Percentiles rank a stretch among this genome's conserved stretches.
These are phyloP conservation scores for Diaprepes abbreviatus DNA, from an alignment of 2,888 invertebrate genomes.

Conservation along the genomic window DNA sequence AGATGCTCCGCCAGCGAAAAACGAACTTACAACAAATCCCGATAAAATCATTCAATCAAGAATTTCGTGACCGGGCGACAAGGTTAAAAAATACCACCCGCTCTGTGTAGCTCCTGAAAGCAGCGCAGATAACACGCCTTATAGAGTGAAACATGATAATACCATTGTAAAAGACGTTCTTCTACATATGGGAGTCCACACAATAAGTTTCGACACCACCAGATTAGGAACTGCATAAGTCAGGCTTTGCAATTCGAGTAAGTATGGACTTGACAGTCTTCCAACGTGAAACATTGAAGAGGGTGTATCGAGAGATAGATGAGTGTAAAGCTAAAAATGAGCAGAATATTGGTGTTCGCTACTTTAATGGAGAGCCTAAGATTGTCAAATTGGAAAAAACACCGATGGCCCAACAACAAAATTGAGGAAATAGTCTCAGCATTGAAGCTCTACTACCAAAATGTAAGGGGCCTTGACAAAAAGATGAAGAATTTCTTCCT, in stretches of 20 bases:
- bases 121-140: not conserved
- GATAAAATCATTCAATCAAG: not conserved
- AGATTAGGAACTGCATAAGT: not conserved
- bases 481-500: not conserved
- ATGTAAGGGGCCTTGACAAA: not conserved
- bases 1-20: not conserved
- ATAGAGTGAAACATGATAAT: not conserved
- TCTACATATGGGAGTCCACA: not conserved
- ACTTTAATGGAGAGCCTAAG: not conserved
- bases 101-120: not conserved
- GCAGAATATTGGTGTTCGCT: not conserved
- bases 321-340: not conserved
- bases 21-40: not conserved
- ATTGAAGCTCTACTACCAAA: not conserved
- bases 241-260: too few relatives aligned
- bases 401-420: too few relatives aligned
- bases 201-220: not conserved
- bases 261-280: too few relatives aligned
- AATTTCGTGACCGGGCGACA: not conserved
- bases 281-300: not conserved
- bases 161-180: not conserved
- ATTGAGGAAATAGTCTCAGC: not conserved
- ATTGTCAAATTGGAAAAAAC: not conserved
- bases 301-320: not conserved
- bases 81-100: not conserved